These are phyloP conservation scores for Druon quercuslanigerum DNA, from an alignment of 1,140 invertebrate species.

Conservation along the genomic window DNA sequence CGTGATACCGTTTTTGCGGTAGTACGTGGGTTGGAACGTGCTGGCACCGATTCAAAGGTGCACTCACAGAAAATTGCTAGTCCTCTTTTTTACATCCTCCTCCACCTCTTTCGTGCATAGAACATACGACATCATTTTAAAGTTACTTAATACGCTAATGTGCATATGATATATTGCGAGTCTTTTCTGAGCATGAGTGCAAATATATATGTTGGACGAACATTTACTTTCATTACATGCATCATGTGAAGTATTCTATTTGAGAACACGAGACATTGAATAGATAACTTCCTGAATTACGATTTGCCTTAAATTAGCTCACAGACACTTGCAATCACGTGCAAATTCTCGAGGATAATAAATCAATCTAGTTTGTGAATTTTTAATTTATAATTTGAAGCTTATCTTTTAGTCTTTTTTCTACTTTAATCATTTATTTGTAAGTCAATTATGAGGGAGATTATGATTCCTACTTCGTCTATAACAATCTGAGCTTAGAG, in stretches of 20 bases:
- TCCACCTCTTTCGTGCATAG: conserved; percentile 2
- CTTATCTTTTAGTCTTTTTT: neutral
- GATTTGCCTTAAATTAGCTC: neutral
- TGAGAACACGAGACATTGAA: neutral
- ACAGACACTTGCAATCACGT: neutral
- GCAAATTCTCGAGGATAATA: neutral
- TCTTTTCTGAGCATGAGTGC: neutral
- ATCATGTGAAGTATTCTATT: conserved; percentile 26
- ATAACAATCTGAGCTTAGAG: conserved; percentile 13
- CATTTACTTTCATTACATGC: conserved; percentile 9
- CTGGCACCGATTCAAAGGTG: conserved; percentile 71
- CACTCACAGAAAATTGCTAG: conserved; percentile 67
- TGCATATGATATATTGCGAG: neutral
- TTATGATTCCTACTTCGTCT: neutral
- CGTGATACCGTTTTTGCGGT: conserved; percentile 46
- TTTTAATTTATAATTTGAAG: neutral
- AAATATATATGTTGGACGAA: neutral
- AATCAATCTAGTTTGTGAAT: neutral
- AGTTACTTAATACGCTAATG: conserved; percentile 57
- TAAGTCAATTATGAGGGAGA: neutral
- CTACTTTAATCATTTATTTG: neutral
- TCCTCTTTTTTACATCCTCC: conserved; percentile 45
- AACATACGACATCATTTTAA: conserved; percentile 21
- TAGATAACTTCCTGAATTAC: neutral
- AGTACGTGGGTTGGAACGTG: conserved; percentile 54